Evolutionary conservation across 2,113 vertebrate species (phyloP), one percentile per base, ranked within the genome.

Genomic region (Coracopsis vasa): DNA sequence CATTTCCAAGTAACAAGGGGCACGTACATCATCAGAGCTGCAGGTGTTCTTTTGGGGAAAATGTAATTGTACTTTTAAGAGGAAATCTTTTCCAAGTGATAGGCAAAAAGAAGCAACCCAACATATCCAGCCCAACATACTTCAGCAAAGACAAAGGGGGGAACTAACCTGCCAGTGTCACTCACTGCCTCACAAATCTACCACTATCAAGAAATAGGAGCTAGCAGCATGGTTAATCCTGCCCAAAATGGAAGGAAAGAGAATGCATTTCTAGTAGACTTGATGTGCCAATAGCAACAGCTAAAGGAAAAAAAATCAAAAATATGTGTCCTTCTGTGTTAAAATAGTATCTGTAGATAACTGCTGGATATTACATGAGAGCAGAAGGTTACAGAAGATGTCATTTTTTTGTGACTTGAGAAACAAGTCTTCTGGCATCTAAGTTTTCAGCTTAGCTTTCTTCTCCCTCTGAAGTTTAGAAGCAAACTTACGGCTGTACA

Each of bases 241-340:
- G 31, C 9, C 64, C 42, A 42, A 54, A 77, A 47, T 27, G 11
- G 35, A 62, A 29, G 56, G 62, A 58, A 75, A 84, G n/a, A 41
- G 11, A 56, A 19, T 16, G 31, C 5, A 2, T 4, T 19, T 84
- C 58, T 37, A 56, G 23, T 35, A 35, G 21, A 35, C 35, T 64
- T 6, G 4, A 19, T 0, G 0, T 18, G 21, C 28, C 42, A 42
- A 35, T 42, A 70, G 14, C 48, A 84, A 50, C 25, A 42, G 20
- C 7, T 27, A 41, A 66, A 50, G 16, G 16, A 12, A 50, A 92
- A 90, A 58, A 80, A 56, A 15, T 42, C 1, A 4, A 72, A 45
- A 53, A 13, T 27, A 7, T 4, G 4, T 45, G 28, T 48, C 29
- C 24, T 50, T 67, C 50, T 67, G 31, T 48, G 51, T 78, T 77